Percentiles rank a stretch among this genome's conserved stretches.
These are phyloP conservation scores for Trypoxylus dichotomus DNA, from an alignment of 1,140 invertebrate genomes.

Conservation along the genomic window DNA sequence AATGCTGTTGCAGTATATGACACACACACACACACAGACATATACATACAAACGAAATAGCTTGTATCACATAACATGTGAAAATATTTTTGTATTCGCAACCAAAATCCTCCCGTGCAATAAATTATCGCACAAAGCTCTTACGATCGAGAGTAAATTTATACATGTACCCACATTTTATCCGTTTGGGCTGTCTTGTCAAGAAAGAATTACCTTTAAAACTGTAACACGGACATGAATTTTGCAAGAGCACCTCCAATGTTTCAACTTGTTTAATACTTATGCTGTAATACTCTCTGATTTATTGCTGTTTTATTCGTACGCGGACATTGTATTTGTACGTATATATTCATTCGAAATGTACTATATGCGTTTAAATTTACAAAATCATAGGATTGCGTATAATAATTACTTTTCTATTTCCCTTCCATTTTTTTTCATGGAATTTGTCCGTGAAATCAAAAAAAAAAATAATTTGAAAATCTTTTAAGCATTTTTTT, in stretches of 20 bases:
- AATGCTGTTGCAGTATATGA: no score
- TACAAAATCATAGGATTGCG: not conserved
- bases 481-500: not conserved
- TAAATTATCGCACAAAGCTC: conserved; percentile 19
- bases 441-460: no score
- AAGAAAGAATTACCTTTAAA: conserved; percentile 17
- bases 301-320: not conserved
- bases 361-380: not conserved
- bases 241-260: conserved; percentile 15
- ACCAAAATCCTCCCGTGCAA: not conserved
- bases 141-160: conserved; percentile 22
- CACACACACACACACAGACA: no score
- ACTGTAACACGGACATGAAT: conserved; percentile 4
- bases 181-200: conserved; percentile 16
- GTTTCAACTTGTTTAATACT: conserved; percentile 24
- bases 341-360: not conserved
- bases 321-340: not conserved
- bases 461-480: not conserved
- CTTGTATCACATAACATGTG: not conserved
- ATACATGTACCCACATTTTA: conserved; percentile 24
- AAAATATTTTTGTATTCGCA: not conserved
- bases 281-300: conserved; percentile 12
- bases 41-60: no score
- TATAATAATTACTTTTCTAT: not conserved
- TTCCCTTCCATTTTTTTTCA: no score